Percentiles rank a stretch among this genome's conserved stretches.
phyloP scores from a whole-genome alignment of 2,113 vertebrate species.

The Lontra canadensis region DNA sequence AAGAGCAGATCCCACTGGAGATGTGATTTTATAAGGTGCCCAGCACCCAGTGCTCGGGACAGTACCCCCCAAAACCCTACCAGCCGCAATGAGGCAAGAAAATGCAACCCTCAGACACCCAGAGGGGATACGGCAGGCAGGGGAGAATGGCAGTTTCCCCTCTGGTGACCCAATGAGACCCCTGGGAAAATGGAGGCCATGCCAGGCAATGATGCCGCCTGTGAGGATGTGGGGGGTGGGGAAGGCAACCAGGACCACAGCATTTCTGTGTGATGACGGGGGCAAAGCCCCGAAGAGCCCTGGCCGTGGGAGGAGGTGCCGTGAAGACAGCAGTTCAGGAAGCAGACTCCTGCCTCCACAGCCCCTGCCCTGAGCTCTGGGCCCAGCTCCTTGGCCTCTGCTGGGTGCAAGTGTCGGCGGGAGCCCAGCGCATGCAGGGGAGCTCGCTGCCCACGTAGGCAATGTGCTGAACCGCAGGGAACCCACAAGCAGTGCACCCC shows the following conservation, averaged over 20 bases:
- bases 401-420: not conserved
- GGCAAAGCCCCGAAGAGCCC: not conserved
- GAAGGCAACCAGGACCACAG: not conserved
- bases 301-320: not conserved
- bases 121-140: not conserved
- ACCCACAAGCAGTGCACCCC: not conserved
- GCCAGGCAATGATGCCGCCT: not conserved
- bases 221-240: not conserved
- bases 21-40: not conserved
- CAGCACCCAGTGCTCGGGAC: not conserved
- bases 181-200: not conserved
- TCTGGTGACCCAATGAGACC: not conserved
- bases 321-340: not conserved
- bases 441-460: too few species aligned
- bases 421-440: not conserved
- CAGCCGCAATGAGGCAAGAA: not conserved
- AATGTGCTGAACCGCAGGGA: not conserved
- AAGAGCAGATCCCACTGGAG: not conserved
- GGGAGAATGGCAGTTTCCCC: not conserved
- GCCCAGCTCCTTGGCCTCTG: not conserved
- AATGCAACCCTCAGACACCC: not conserved
- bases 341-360: not conserved
- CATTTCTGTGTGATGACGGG: not conserved
- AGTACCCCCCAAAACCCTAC: not conserved
- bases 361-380: not conserved